These are phyloP conservation scores for Sarcophaga subvicina DNA, from an alignment of 2,888 invertebrate genomes.

Conservation along the genomic window DNA sequence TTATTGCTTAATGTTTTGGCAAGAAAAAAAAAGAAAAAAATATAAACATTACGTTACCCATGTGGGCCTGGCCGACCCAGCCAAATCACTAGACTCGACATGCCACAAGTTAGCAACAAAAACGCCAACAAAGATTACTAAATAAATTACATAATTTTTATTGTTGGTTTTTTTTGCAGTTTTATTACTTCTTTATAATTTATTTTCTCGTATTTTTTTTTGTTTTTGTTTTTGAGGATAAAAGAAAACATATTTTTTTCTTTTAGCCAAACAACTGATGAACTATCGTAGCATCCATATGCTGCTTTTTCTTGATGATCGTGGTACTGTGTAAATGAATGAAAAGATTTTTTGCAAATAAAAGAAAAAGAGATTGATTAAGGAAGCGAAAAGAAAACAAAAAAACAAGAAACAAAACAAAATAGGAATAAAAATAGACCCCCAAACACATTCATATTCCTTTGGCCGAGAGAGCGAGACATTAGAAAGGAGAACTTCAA, in stretches of 20 bases:
- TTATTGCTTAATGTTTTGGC: slow-evolving; percentile 16
- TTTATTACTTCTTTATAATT: slow-evolving; percentile 30
- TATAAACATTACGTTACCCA: neutral
- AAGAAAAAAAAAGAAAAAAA: neutral
- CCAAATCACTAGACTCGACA: neutral
- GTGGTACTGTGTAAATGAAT: slow-evolving; percentile 22
- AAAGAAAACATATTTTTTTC: slow-evolving; percentile 39
- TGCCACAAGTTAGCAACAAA: neutral
- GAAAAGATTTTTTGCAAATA: neutral
- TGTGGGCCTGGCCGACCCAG: slow-evolving; percentile 28
- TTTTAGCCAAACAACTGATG: neutral
- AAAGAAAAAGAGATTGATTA: neutral
- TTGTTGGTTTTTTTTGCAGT: slow-evolving; percentile 21
- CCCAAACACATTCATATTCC: slow-evolving; percentile 16
- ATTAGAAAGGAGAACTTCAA: neutral
- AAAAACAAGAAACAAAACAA: slow-evolving; percentile 9
- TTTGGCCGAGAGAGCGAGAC: neutral
- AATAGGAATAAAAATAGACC: slow-evolving; percentile 26
- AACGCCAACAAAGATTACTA: slow-evolving; percentile 30
- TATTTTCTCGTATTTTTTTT: slow-evolving; percentile 12
- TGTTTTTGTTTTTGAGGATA: slow-evolving; percentile 18
- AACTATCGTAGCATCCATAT: slow-evolving; percentile 4
- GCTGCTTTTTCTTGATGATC: neutral
- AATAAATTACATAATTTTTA: slow-evolving; percentile 55
- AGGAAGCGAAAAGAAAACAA: too few species aligned